Evolutionary conservation across 2,888 invertebrate genomes (phyloP).

Genomic region (Pyrrhia umbra): DNA sequence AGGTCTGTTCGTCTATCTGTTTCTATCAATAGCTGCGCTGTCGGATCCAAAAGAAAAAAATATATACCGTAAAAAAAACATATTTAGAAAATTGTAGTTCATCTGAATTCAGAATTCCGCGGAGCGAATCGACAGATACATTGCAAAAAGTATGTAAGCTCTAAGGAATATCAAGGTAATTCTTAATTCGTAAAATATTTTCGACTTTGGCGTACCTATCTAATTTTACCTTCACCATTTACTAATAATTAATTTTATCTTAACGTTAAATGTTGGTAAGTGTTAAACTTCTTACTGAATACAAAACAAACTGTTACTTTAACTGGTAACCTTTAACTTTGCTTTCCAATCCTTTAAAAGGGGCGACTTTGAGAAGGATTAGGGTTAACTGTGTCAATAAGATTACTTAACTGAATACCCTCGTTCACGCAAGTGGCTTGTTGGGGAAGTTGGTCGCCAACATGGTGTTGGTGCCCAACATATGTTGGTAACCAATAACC

Average conservation of each 20-base stretch:
- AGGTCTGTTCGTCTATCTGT: background rate
- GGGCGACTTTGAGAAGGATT: slow-evolving; percentile 17
- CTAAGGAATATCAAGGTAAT: too few species aligned
- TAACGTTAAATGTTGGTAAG: background rate
- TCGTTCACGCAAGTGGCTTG: background rate
- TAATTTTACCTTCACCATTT: too few species aligned
- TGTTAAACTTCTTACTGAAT: background rate
- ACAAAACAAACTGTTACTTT: slow-evolving; percentile 1
- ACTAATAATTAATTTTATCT: too few species aligned
- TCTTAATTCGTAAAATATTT: too few species aligned
- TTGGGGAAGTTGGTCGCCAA: background rate
- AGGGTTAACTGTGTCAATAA: slow-evolving; percentile 29
- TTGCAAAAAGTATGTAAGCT: too few species aligned
- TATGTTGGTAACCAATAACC: background rate
- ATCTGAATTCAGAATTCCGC: background rate
- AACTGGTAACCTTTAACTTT: slow-evolving; percentile 8
- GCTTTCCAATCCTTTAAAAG: slow-evolving; percentile 30
- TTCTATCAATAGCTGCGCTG: background rate
- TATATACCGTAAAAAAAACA: background rate
- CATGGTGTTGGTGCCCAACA: background rate
- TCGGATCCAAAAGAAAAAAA: background rate
- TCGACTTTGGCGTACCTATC: too few species aligned
- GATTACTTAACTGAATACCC: slow-evolving; percentile 30
- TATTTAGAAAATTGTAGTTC: background rate
- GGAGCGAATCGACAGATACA: too few species aligned